Percentiles rank a stretch among this genome's conserved stretches.
phyloP scores from a whole-genome alignment of 1,140 invertebrate species.

The Spodoptera litura region DNA sequence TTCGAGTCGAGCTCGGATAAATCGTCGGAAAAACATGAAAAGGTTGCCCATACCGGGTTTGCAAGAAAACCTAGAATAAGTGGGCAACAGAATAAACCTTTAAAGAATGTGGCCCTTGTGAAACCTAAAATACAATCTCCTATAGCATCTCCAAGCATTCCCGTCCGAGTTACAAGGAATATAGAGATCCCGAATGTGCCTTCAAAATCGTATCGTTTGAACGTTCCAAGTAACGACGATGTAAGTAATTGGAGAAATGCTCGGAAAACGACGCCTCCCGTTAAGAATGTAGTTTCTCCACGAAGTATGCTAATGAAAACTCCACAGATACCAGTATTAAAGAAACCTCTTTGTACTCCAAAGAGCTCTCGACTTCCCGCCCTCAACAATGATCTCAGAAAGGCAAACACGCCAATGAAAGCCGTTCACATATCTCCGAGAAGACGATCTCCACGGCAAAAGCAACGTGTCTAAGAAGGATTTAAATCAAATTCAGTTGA shows the following conservation, averaged over 20 bases:
- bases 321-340: conserved; percentile 69
- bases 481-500: conserved; percentile 23
- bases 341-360: conserved; percentile 72
- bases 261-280: conserved; percentile 68
- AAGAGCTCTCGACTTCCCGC: conserved; percentile 64
- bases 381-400: conserved; percentile 61
- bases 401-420: conserved; percentile 73
- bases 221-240: conserved; percentile 37
- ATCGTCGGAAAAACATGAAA: conserved; percentile 77
- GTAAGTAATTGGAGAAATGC: conserved; percentile 54
- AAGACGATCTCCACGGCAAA: conserved; percentile 76
- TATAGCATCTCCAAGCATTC: conserved; percentile 45
- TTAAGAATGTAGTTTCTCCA: conserved; percentile 74
- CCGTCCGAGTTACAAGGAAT: conserved; percentile 48
- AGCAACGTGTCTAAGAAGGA: conserved; percentile 57
- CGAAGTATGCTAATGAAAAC: conserved; percentile 59
- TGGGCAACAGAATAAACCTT: conserved; percentile 59
- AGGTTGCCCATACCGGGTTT: conserved; percentile 66
- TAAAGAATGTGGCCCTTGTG: conserved; percentile 61
- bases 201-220: conserved; percentile 42
- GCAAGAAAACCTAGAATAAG: conserved; percentile 73
- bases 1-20: conserved; percentile 86
- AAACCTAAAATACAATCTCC: conserved; percentile 60
- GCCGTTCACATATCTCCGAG: conserved; percentile 78
- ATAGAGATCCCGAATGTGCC: conserved; percentile 26